phyloP scores from a whole-genome alignment of 2,113 vertebrate genomes.

The Triplophysa siluroides region DNA sequence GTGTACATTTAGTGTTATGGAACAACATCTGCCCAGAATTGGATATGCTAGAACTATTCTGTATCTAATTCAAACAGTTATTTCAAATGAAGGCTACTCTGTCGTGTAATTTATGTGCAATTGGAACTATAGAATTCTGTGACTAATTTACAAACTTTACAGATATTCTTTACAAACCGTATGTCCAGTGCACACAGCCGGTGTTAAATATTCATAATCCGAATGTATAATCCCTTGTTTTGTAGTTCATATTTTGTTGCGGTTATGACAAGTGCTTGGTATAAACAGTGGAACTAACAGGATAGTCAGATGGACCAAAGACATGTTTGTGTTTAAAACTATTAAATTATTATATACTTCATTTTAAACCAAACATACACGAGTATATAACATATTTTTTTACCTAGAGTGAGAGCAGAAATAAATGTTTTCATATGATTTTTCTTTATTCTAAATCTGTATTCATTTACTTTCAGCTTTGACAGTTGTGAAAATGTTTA shows the following conservation, averaged over 20 bases:
- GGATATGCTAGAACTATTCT: background rate
- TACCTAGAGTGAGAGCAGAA: too few species aligned
- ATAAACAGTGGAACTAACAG: background rate
- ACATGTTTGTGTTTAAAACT: background rate
- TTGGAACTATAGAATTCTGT: background rate
- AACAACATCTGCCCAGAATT: background rate
- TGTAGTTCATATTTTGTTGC: background rate
- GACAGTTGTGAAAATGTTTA: background rate
- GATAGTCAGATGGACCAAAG: slow-evolving; percentile 45
- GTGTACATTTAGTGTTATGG: background rate
- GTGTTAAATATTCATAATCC: background rate
- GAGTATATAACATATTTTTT: background rate
- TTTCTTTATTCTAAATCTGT: background rate
- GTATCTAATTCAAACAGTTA: background rate
- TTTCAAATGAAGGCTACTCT: background rate
- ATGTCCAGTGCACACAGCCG: background rate
- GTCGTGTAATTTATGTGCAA: background rate
- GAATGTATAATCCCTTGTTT: background rate
- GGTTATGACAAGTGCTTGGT: background rate
- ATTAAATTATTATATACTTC: background rate
- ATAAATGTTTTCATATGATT: too few species aligned
- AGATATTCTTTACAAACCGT: background rate
- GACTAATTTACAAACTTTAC: background rate
- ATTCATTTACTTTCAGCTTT: background rate
- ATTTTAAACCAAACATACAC: background rate